phyloP scores from a whole-genome alignment of 1,140 invertebrate species.

The Bombus polaris region DNA sequence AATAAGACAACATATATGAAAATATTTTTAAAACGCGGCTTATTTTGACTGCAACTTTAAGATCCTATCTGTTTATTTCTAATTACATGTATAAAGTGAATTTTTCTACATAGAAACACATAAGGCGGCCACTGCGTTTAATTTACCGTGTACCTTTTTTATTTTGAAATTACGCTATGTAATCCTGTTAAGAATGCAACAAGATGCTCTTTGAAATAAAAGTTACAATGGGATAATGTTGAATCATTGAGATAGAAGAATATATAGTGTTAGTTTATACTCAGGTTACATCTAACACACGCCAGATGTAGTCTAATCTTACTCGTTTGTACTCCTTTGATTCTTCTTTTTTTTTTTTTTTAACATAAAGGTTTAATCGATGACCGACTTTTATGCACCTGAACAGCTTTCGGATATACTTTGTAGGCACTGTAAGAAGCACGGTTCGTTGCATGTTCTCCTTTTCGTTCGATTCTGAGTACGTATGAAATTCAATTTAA shows the following conservation, averaged over 20 bases:
- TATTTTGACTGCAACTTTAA: background rate
- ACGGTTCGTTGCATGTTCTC: background rate
- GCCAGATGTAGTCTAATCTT: slow-evolving; percentile 7
- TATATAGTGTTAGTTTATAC: background rate
- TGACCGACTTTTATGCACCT: slow-evolving; percentile 48
- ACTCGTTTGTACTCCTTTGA: slow-evolving; percentile 24
- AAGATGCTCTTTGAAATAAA: background rate
- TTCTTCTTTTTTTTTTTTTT: slow-evolving; percentile 24
- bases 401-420: slow-evolving; percentile 34
- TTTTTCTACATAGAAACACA: background rate
- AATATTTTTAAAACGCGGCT: no score
- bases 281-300: background rate
- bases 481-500: slow-evolving; percentile 35
- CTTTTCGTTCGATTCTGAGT: slow-evolving; percentile 1
- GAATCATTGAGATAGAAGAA: background rate
- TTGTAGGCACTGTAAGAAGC: slow-evolving; percentile 23
- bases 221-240: background rate
- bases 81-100: background rate
- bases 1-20: no score
- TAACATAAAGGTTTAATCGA: slow-evolving; percentile 45
- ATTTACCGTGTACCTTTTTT: background rate
- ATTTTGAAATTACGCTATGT: background rate
- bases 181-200: background rate
- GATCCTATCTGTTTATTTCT: background rate
- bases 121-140: no score